Conservation (phyloP, 2,888 invertebrate species). For the Acanthosepion esculentum region DNA sequence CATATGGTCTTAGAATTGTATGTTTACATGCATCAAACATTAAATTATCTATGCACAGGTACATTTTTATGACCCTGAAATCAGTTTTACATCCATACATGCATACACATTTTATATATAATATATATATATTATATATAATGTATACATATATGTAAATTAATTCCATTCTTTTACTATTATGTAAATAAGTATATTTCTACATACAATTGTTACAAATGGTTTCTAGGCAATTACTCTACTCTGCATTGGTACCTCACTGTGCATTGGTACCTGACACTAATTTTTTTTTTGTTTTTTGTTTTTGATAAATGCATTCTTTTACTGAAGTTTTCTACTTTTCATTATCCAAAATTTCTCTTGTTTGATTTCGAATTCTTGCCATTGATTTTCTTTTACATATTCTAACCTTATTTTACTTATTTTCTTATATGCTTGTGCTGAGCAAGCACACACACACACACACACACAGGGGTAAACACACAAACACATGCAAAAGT, state of each 20-base stretch:
- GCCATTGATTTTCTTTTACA: background rate
- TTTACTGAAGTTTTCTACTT: background rate
- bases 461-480: background rate
- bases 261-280: background rate
- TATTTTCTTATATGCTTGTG: background rate
- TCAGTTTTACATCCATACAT: background rate
- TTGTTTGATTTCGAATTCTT: background rate
- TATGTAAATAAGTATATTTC: background rate
- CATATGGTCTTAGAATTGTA: background rate
- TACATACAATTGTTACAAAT: background rate
- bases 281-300: background rate
- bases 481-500: background rate
- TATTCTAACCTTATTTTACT: background rate
- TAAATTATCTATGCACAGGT: background rate
- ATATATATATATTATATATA: background rate
- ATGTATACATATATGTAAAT: conserved; percentile 34
- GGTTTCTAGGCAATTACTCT: background rate
- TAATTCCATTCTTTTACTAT: background rate
- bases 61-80: background rate
- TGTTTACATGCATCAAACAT: background rate
- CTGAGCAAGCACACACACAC: background rate
- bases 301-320: background rate
- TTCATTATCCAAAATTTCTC: background rate
- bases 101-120: background rate
- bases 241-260: background rate